A percentile compares a stretch with the other conserved stretches of the same genome.
These are phyloP conservation scores for Amphipoea lucens DNA, from an alignment of 2,888 invertebrate species.

Conservation along the genomic window DNA sequence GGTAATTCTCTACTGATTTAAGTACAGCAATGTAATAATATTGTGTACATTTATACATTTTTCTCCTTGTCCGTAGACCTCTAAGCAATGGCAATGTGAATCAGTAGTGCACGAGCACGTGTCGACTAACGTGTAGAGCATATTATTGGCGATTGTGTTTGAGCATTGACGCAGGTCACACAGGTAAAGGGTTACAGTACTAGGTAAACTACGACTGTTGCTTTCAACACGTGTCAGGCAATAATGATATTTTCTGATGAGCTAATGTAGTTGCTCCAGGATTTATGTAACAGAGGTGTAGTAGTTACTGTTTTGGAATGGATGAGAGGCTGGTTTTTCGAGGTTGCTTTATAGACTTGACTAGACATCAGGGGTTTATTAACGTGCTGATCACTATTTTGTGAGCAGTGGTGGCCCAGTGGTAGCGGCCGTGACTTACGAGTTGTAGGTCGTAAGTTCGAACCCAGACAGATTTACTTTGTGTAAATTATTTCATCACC, in stretches of 20 bases:
- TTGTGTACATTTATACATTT: slow-evolving; percentile 29
- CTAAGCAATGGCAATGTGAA: slow-evolving; percentile 42
- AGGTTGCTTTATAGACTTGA: background rate
- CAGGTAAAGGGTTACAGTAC: slow-evolving; percentile 9
- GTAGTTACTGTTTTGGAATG: background rate
- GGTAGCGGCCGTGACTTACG: too few relatives aligned
- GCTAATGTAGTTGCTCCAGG: background rate
- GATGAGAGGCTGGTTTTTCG: background rate
- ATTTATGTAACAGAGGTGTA: background rate
- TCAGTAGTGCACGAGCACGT: slow-evolving; percentile 42
- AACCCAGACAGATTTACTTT: too few relatives aligned
- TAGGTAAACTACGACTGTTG: slow-evolving; percentile 18
- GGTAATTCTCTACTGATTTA: slow-evolving; percentile 16
- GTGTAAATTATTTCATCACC: too few relatives aligned
- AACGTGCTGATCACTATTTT: too few relatives aligned
- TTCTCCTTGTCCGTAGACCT: slow-evolving; percentile 48
- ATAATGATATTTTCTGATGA: slow-evolving; percentile 14
- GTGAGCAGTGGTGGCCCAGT: too few relatives aligned
- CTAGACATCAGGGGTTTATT: background rate
- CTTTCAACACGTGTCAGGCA: slow-evolving; percentile 15
- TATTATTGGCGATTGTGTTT: slow-evolving; percentile 40
- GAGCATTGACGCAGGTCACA: slow-evolving; percentile 31
- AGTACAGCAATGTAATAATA: background rate
- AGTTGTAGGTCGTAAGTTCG: too few relatives aligned
- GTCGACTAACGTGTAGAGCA: slow-evolving; percentile 48